These are phyloP conservation scores for Xenopus borealis DNA, from an alignment of 2,113 vertebrate species.

Conservation along the genomic window DNA sequence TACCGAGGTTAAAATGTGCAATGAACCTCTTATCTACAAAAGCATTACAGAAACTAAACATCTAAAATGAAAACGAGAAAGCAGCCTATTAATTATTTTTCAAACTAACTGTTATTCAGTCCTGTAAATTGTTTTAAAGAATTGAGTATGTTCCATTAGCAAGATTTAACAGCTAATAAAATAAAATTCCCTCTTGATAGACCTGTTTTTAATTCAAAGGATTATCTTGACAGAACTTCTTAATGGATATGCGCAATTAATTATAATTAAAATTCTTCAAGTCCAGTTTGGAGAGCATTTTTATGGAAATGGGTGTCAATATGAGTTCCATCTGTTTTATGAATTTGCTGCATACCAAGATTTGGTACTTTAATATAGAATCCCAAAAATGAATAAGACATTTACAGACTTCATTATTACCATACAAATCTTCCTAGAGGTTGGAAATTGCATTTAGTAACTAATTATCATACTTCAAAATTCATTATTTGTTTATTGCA, in stretches of 20 bases:
- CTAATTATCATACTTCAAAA: too few relatives aligned
- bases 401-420: too few relatives aligned
- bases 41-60: conserved; percentile 7
- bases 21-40: conserved; percentile 36
- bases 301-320: conserved; percentile 13
- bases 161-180: conserved; percentile 59
- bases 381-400: too few relatives aligned
- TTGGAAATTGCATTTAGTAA: too few relatives aligned
- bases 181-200: conserved; percentile 49
- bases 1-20: neutral
- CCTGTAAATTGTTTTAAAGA: conserved; percentile 54
- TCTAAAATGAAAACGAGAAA: conserved; percentile 48
- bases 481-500: too few relatives aligned
- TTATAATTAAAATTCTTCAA: conserved; percentile 32
- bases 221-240: conserved; percentile 36
- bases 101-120: conserved; percentile 57
- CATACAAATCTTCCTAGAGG: too few relatives aligned
- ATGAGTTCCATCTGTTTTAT: conserved; percentile 15
- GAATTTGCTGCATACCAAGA: conserved; percentile 17
- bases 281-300: conserved; percentile 26
- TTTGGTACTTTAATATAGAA: neutral
- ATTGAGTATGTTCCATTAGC: conserved; percentile 53
- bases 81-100: conserved; percentile 51
- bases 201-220: conserved; percentile 43
- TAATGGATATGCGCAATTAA: conserved; percentile 44